Percentiles rank a stretch among this genome's conserved stretches.
Conservation (phyloP, 2,797 vertebrate species). For the Coregonus suidteri region DNA sequence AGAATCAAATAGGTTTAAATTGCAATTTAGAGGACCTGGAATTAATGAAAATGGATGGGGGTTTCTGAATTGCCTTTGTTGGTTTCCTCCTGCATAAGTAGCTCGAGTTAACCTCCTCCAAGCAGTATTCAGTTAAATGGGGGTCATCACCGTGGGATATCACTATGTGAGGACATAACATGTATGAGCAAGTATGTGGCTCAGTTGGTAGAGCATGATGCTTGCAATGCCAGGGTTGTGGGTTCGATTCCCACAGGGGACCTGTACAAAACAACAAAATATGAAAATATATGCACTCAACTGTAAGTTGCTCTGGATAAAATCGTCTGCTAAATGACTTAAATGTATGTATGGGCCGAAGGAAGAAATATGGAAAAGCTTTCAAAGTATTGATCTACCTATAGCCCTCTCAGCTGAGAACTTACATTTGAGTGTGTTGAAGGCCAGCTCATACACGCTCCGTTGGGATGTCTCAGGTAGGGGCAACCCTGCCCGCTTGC, state of each 20-base stretch:
- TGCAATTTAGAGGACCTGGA: slow-evolving; percentile 30
- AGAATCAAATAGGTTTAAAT: slow-evolving; percentile 39
- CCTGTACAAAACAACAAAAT: too few relatives aligned
- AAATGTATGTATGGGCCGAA: too few relatives aligned
- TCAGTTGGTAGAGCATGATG: too few relatives aligned
- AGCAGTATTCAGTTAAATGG: background rate
- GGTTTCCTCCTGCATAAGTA: slow-evolving; percentile 8
- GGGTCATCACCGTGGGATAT: too few relatives aligned
- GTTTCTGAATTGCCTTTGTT: slow-evolving; percentile 20
- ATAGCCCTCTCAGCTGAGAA: slow-evolving; percentile 31
- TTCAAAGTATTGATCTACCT: background rate
- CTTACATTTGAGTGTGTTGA: slow-evolving; percentile 90
- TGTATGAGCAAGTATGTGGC: too few relatives aligned
- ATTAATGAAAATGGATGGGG: slow-evolving; percentile 28
- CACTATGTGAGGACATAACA: too few relatives aligned
- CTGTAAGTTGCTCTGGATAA: too few relatives aligned
- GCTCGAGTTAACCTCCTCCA: background rate
- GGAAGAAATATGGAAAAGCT: too few relatives aligned
- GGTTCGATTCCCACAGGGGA: too few relatives aligned
- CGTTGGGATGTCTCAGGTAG: slow-evolving; percentile 54
- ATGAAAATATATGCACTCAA: too few relatives aligned
- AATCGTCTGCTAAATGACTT: too few relatives aligned
- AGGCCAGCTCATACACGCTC: slow-evolving; percentile 82
- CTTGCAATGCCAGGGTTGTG: too few relatives aligned
- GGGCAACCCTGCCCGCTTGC: slow-evolving; percentile 48